These are phyloP conservation scores for Cabera pusaria DNA, from an alignment of 2,888 invertebrate genomes.

Conservation along the genomic window DNA sequence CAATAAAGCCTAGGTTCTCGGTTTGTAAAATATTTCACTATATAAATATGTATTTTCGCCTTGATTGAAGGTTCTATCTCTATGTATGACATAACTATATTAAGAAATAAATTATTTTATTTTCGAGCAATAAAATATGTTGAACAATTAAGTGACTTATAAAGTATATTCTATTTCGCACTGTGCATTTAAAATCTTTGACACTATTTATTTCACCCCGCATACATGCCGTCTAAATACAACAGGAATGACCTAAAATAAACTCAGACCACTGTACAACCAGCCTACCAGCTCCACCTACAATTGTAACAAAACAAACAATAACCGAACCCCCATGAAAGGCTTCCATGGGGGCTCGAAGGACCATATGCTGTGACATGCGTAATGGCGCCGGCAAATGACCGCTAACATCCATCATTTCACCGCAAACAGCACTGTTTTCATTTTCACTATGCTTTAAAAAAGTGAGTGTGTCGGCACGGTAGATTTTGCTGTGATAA, in stretches of 20 bases:
- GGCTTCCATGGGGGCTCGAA: slow-evolving; percentile 38
- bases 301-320: slow-evolving; percentile 54
- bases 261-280: too few relatives aligned
- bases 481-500: slow-evolving; percentile 20
- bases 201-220: neutral
- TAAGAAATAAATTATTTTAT: too few relatives aligned
- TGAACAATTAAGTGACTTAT: too few relatives aligned
- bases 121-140: too few relatives aligned
- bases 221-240: slow-evolving; percentile 1
- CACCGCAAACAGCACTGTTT: slow-evolving; percentile 61
- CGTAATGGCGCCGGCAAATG: slow-evolving; percentile 66
- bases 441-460: slow-evolving; percentile 56
- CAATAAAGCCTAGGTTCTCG: too few relatives aligned
- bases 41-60: too few relatives aligned
- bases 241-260: slow-evolving; percentile 11
- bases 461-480: slow-evolving; percentile 33
- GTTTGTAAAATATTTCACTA: too few relatives aligned
- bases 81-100: too few relatives aligned
- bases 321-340: slow-evolving; percentile 46
- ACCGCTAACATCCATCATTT: slow-evolving; percentile 69
- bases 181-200: too few relatives aligned
- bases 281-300: slow-evolving; percentile 5
- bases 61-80: too few relatives aligned
- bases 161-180: too few relatives aligned
- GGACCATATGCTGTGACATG: slow-evolving; percentile 70